Base-by-base conservation (phyloP, 2,888 invertebrate genomes). In the Hoplodrina ambigua region DNA sequence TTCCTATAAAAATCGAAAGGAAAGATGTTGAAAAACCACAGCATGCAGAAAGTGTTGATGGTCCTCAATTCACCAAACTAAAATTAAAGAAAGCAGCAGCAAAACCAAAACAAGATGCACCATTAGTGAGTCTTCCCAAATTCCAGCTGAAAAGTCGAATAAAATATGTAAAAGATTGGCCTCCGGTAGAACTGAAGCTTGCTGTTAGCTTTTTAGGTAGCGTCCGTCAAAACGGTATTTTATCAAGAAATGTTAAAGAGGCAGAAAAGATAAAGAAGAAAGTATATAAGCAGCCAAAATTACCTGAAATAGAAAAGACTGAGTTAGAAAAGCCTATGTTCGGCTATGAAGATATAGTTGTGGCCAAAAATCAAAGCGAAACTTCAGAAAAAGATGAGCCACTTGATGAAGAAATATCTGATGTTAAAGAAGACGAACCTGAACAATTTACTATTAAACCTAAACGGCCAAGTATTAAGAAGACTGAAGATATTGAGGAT, bases 141-240 rank as follows among this genome's bases (percentile, higher is more conserved):
- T 96, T 97, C 77, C 96, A 97, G 86, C 92, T 98, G 1, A 97
- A 97, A 86, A 98, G 98, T 88, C 96, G 97, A 79, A 97, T 98
- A 11, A 96, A 93, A 60, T 96, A 96, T 82, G 75, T 96, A 17
- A 90, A 94, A 59, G 97, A 97, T 74, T 98, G 97, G 95, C 97
- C 97, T 17, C 97, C 97, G 5, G 91, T 96, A 72, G 90, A 96
- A 52, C 89, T 96, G 56, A 93, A 94, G 71, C 96, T 96, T 0
- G 87, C 94, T 37, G 87, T 97, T 5, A 96, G 93, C 4, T 89
- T 92, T 58, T 91, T 97, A 69, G 96, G 96, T 65, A 96, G 96
- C 64, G 81, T 96, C 20, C 96, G 96, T 78, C 96, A 97, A 85
- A 96, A 96, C 85, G 98, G 97, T 37, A 96, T 97, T 78, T 89